A percentile compares a stretch with the other conserved stretches of the same genome.
Evolutionary conservation across 2,797 vertebrate species (phyloP).

Genomic region (Hydrocynus forskahlii): DNA sequence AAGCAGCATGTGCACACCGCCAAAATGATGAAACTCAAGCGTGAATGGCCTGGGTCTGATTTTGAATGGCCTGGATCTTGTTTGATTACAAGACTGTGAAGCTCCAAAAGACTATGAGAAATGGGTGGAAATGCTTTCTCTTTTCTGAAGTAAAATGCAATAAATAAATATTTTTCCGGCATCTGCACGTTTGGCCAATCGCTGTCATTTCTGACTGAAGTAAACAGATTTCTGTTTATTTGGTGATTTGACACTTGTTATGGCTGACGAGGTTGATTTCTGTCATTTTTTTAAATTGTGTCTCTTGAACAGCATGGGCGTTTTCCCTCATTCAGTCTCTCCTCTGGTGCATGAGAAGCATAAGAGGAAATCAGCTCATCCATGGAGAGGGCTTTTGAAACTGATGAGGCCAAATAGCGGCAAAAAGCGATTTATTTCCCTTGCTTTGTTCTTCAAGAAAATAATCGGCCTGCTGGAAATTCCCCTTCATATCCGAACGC

Average conservation of each 20-base stretch:
- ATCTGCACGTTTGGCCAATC: background rate
- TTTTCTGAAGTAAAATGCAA: too few relatives aligned
- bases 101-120: background rate
- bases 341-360: background rate
- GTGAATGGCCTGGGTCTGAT: background rate
- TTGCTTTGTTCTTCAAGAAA: conserved; percentile 8
- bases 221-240: background rate
- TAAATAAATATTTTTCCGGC: too few relatives aligned
- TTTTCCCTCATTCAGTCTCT: conserved; percentile 1
- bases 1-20: background rate
- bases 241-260: background rate
- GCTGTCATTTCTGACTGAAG: background rate
- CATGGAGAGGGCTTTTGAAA: background rate
- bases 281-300: background rate
- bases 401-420: conserved; percentile 4
- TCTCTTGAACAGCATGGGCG: background rate
- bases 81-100: background rate
- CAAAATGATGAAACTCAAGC: background rate
- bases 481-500: background rate
- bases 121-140: background rate
- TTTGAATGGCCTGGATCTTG: too few relatives aligned
- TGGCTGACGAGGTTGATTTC: background rate
- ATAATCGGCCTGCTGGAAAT: background rate
- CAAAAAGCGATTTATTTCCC: background rate
- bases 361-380: conserved; percentile 2